Conservation (phyloP, 2,888 invertebrate species). For the Campoplex capitator region DNA sequence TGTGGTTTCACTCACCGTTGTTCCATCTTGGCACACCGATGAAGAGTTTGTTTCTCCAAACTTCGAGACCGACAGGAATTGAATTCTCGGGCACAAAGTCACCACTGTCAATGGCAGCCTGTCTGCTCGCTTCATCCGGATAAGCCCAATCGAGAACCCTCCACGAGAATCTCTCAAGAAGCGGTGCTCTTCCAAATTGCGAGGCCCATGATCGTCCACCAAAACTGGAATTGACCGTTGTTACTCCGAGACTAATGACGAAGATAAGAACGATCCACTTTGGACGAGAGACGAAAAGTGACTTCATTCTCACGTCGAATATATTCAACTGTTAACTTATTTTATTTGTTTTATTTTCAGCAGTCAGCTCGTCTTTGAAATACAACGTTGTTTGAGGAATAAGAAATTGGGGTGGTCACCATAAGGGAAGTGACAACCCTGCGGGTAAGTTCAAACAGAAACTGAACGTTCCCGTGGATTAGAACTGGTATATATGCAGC, state of each 20-base stretch:
- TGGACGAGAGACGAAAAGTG: constrained; percentile 30
- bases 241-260: constrained; percentile 3
- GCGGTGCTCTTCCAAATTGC: constrained; percentile 82
- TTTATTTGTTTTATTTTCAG: neutral
- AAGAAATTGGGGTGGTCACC: neutral
- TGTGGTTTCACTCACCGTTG: constrained; percentile 87
- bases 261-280: constrained; percentile 57
- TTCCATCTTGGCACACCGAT: constrained; percentile 93
- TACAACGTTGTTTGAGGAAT: neutral
- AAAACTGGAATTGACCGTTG: constrained; percentile 51
- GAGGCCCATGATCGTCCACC: constrained; percentile 73
- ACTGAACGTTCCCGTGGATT: constrained; percentile 75
- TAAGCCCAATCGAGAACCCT: constrained; percentile 91
- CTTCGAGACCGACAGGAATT: constrained; percentile 93
- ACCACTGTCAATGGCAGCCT: constrained; percentile 88
- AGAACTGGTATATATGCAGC: constrained; percentile 75
- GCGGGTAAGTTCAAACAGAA: constrained; percentile 67
- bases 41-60: constrained; percentile 93
- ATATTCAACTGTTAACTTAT: neutral
- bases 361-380: neutral
- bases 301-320: constrained; percentile 42
- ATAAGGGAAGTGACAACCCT: constrained; percentile 15
- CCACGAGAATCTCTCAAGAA: constrained; percentile 92
- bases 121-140: constrained; percentile 87
- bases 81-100: constrained; percentile 91